These are phyloP conservation scores for Masnerella sp. DNA, from an alignment of 2,888 invertebrate genomes.

Conservation along the genomic window DNA sequence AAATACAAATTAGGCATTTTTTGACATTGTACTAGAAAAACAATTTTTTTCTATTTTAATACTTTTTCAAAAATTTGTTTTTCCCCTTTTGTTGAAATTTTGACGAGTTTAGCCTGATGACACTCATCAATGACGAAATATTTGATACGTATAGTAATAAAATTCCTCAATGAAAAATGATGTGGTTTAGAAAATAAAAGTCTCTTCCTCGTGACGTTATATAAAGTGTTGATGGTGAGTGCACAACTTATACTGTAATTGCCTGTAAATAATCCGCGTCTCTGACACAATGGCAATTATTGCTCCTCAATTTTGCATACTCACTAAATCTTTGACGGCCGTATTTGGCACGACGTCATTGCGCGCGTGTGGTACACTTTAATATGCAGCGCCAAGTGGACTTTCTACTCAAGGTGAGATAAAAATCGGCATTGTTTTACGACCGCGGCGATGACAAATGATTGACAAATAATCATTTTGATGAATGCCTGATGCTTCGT, in stretches of 20 bases:
- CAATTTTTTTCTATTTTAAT: too few relatives aligned
- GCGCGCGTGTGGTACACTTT: constrained; percentile 11
- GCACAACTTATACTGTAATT: constrained; percentile 32
- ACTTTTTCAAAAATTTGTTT: too few relatives aligned
- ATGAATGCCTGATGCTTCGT: neutral
- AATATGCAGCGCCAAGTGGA: constrained; percentile 29
- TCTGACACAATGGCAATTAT: constrained; percentile 49
- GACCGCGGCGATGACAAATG: constrained; percentile 11
- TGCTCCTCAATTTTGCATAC: constrained; percentile 39
- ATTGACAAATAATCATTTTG: constrained; percentile 36
- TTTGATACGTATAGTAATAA: too few relatives aligned
- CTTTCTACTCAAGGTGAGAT: constrained; percentile 42
- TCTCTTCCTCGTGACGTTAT: constrained; percentile 15
- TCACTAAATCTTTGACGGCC: constrained; percentile 31
- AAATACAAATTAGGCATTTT: too few relatives aligned
- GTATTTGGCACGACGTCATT: constrained; percentile 30
- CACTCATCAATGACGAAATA: neutral
- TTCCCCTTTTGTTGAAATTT: too few relatives aligned
- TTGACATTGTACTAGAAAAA: too few relatives aligned
- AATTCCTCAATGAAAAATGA: constrained; percentile 23
- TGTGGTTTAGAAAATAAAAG: constrained; percentile 13
- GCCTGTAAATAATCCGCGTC: constrained; percentile 40
- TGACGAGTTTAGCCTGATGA: too few relatives aligned
- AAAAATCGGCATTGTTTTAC: constrained; percentile 40
- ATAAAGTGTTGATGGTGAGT: constrained; percentile 25